phyloP scores from a whole-genome alignment of 2,888 invertebrate species.

The Andrena dorsata region DNA sequence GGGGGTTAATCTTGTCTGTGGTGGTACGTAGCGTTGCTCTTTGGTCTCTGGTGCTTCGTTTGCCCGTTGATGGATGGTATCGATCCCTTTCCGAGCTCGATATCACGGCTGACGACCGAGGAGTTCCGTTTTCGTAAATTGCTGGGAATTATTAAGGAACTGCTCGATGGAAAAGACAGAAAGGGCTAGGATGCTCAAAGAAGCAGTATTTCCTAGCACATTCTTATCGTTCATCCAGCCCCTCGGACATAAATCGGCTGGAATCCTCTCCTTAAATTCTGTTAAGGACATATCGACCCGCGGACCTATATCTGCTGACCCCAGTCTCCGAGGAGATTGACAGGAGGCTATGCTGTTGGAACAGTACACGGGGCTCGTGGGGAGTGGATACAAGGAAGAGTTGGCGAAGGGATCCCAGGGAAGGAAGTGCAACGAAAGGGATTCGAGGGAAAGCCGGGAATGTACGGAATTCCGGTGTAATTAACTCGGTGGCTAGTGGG shows the following conservation, averaged over 20 bases:
- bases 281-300: slow-evolving; percentile 4
- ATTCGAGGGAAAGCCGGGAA: slow-evolving; percentile 43
- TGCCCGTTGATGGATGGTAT: too few species aligned
- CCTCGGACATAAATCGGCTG: neutral
- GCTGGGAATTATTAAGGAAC: neutral
- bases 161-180: neutral
- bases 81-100: too few species aligned
- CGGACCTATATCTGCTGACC: neutral
- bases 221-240: neutral
- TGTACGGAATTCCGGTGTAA: slow-evolving; percentile 66
- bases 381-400: neutral
- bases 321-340: slow-evolving; percentile 21
- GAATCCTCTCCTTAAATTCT: slow-evolving; percentile 8
- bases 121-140: neutral
- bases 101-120: too few species aligned
- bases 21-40: neutral
- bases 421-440: slow-evolving; percentile 19
- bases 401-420: slow-evolving; percentile 6
- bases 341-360: slow-evolving; percentile 2
- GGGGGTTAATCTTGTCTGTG: neutral
- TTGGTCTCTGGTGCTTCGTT: neutral
- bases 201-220: too few species aligned
- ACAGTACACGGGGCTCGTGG: neutral
- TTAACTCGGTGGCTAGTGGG: slow-evolving; percentile 57
- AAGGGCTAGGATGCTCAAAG: neutral